Evolutionary conservation across 2,888 invertebrate genomes (phyloP), one percentile per base, ranked within the genome.

Genomic region (Eristalis tenax): DNA sequence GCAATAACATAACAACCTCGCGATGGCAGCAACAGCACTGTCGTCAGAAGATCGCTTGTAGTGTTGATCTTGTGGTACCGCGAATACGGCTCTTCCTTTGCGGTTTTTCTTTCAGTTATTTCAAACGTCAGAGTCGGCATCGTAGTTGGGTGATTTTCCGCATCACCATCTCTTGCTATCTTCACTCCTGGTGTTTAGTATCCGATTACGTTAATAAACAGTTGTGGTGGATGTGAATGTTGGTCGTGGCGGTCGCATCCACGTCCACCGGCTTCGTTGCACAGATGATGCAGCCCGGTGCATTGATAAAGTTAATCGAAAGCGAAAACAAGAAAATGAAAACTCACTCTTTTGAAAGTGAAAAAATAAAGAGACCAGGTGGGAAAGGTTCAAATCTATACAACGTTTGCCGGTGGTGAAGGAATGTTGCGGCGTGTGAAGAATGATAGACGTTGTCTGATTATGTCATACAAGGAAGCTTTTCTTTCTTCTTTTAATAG

Each of bases 391-490:
- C 13, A 75, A 79, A 83, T 79, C 66, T 64, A 63, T 50, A 28
- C 63, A 50, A 32, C 32, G 26, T 50, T 32, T 64, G 74, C 32
- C 57, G 71, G 38, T 43, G 26, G 77, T 28, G 56, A 32, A 40
- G 64, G 69, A 69, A 73, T 75, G 74, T 22, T 59, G 50, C 57
- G 57, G 61, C 66, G 75, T 75, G 84, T 81, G 70, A 66, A 83
- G 83, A 83, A 79, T 87, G 86, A 87, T 87, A 83, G 83, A 87
- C 75, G 70, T 65, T 43, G 78, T 74, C 63, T 66, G 84, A 89
- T 91, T 91, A 91, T 91, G 91, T 91, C 91, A 91, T 91, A 91
- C 91, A 89, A 91, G 91, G 91, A 91, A 91, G 91, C 89, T 70
- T 66, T 68, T 87, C 75, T 75, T 79, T 82, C 74, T 79, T 83